phyloP scores from a whole-genome alignment of 1,140 invertebrate genomes.

The Paralvinella palmiformis region DNA sequence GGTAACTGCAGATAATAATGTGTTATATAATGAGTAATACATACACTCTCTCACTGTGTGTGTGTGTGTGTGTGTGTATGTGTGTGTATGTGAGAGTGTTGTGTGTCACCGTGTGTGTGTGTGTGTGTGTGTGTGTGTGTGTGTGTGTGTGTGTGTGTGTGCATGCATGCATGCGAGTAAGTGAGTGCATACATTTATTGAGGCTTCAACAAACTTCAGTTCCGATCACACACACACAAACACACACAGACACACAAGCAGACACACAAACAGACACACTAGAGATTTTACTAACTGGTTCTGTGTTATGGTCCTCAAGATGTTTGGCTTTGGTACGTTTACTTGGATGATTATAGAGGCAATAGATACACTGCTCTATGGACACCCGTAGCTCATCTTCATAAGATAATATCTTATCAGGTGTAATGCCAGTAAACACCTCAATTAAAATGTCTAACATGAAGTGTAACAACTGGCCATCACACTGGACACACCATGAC shows the following conservation, averaged over 20 bases:
- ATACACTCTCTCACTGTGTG: too few species aligned
- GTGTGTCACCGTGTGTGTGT: not conserved
- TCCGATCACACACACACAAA: too few species aligned
- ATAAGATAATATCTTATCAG: slow-evolving; percentile 42
- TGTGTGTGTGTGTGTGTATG: too few species aligned
- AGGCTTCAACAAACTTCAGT: too few species aligned
- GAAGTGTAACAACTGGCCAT: slow-evolving; percentile 71
- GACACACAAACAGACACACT: not conserved
- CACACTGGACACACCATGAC: slow-evolving; percentile 68
- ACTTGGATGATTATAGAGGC: slow-evolving; percentile 77
- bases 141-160: too few species aligned
- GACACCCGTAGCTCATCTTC: slow-evolving; percentile 61
- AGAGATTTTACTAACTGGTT: slow-evolving; percentile 28
- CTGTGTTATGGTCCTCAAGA: slow-evolving; percentile 72
- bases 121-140: not conserved
- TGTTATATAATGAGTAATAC: too few species aligned
- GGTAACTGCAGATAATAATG: slow-evolving; percentile 53
- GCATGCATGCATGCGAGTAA: too few species aligned
- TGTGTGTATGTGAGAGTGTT: not conserved
- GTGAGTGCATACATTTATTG: too few species aligned
- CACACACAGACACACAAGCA: not conserved
- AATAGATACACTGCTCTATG: slow-evolving; percentile 82
- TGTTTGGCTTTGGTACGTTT: slow-evolving; percentile 66
- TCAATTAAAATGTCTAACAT: slow-evolving; percentile 67
- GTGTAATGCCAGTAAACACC: slow-evolving; percentile 38